phyloP scores from a whole-genome alignment of 2,113 vertebrate species.

The Salvator merianae region DNA sequence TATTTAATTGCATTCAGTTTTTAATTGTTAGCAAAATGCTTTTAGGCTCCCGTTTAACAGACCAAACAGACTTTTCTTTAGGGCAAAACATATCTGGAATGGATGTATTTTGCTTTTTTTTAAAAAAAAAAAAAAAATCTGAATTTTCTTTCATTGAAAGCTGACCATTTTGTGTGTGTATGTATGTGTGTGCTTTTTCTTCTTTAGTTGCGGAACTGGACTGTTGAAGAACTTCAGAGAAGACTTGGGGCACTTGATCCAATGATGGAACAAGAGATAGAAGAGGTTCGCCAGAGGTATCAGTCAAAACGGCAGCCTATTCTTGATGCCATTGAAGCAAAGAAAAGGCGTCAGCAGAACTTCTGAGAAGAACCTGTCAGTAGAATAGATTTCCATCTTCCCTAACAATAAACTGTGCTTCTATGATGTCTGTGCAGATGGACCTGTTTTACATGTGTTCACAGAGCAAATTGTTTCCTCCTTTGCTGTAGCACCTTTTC shows the following conservation, averaged over 20 bases:
- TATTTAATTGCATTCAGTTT: neutral
- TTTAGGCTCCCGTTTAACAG: no score
- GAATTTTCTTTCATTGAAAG: neutral
- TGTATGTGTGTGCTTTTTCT: constrained; percentile 23
- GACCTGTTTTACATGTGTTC: constrained; percentile 42
- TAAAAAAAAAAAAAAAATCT: neutral
- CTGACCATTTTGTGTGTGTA: neutral
- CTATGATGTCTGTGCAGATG: constrained; percentile 47
- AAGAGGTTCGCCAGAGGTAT: constrained; percentile 93
- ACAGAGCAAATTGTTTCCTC: constrained; percentile 58
- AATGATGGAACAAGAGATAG: constrained; percentile 97
- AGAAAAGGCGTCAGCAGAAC: constrained; percentile 90
- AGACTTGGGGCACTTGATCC: constrained; percentile 88
- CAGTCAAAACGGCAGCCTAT: constrained; percentile 93
- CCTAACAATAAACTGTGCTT: constrained; percentile 54
- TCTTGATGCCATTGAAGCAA: constrained; percentile 92
- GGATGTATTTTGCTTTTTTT: neutral
- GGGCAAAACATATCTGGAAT: neutral
- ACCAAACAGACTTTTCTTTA: no score
- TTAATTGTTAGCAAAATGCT: neutral
- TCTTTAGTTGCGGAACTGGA: constrained; percentile 86
- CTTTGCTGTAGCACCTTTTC: constrained; percentile 70
- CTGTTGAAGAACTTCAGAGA: constrained; percentile 86
- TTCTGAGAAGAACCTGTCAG: constrained; percentile 72
- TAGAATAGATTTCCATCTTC: constrained; percentile 30